Percentiles rank a stretch among this genome's conserved stretches.
Conservation (phyloP, 2,888 invertebrate species). For the Crepidodera aurea region DNA sequence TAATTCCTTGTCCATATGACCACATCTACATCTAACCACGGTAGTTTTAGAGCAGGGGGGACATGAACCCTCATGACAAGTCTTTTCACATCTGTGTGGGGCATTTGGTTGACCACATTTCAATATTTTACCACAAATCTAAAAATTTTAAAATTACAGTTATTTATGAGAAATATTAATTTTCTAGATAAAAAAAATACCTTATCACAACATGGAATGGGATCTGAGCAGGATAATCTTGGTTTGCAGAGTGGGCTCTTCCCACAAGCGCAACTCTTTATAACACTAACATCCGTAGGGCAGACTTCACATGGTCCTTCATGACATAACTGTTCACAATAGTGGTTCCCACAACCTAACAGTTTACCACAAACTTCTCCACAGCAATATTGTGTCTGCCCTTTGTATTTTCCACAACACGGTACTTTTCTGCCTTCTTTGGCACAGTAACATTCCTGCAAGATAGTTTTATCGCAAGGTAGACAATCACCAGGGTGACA, state of each 20-base stretch:
- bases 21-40: constrained; percentile 83
- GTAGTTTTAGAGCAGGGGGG: constrained; percentile 81
- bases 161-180: no score
- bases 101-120: constrained; percentile 73
- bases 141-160: no score
- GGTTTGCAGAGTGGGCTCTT: constrained; percentile 64
- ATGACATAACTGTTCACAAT: constrained; percentile 69
- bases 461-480: constrained; percentile 71
- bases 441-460: constrained; percentile 77
- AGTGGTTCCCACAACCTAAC: constrained; percentile 75
- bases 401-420: constrained; percentile 13
- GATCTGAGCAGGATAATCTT: constrained; percentile 78
- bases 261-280: constrained; percentile 81
- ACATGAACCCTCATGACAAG: constrained; percentile 78
- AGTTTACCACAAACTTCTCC: constrained; percentile 68
- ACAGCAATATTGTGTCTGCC: constrained; percentile 66
- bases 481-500: constrained; percentile 86
- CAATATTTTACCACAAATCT: constrained; percentile 71
- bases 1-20: constrained; percentile 82
- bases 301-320: constrained; percentile 73
- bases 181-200: no score
- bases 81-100: constrained; percentile 73
- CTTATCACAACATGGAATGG: constrained; percentile 82
- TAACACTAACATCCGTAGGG: constrained; percentile 66
- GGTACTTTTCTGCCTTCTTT: constrained; percentile 64